phyloP scores from a whole-genome alignment of 2,888 invertebrate species.

The Oxytorus armatus region DNA sequence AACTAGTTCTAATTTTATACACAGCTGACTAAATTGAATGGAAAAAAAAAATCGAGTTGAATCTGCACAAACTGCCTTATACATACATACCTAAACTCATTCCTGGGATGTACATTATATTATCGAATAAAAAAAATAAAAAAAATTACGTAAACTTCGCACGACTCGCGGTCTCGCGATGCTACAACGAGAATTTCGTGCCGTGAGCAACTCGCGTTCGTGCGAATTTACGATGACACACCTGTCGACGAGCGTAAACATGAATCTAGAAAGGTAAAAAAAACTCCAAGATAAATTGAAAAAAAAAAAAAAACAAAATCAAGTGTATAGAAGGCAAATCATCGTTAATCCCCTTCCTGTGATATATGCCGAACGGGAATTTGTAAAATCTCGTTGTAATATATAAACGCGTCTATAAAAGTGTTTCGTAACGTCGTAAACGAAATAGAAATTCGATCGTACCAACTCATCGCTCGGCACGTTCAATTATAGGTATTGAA shows the following conservation, averaged over 20 bases:
- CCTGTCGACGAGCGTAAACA: constrained; percentile 26
- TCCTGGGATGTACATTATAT: too few species aligned
- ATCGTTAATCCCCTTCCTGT: constrained; percentile 6
- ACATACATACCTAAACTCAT: too few species aligned
- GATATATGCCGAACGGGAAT: not conserved
- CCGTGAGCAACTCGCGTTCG: constrained; percentile 6
- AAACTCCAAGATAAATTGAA: too few species aligned
- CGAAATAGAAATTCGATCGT: not conserved
- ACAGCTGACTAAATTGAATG: too few species aligned
- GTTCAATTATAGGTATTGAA: constrained; percentile 10
- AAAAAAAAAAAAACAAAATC: constrained; percentile 8
- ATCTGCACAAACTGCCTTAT: too few species aligned
- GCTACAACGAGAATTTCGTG: constrained; percentile 8
- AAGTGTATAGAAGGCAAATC: not conserved
- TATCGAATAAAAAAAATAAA: too few species aligned
- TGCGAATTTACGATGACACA: constrained; percentile 52
- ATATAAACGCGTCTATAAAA: not conserved
- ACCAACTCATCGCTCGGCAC: constrained; percentile 5
- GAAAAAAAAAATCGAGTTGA: too few species aligned
- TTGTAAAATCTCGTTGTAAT: not conserved
- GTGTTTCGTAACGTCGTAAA: constrained; percentile 6
- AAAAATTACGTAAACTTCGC: constrained; percentile 54
- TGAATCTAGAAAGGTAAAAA: not conserved
- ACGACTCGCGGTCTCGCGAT: constrained; percentile 48
- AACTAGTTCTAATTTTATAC: too few species aligned